Evolutionary conservation across 2,113 vertebrate species (phyloP), one percentile per base, ranked within the genome.

Genomic region (Galeopterus variegatus): DNA sequence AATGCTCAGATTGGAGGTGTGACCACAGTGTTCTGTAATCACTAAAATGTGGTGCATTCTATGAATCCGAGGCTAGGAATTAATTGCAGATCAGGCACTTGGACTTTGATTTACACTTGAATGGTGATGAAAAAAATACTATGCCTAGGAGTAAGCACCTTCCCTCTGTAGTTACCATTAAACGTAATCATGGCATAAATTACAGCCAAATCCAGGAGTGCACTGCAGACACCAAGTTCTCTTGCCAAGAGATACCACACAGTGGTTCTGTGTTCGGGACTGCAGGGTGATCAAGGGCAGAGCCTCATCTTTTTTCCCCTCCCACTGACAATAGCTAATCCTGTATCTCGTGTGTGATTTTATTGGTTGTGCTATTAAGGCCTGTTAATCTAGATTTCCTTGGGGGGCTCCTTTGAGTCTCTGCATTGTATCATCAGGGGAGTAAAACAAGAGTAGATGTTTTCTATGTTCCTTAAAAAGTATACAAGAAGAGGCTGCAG

Each of bases 61-160:
- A 3, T 60, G 26, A 81, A 60, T 84, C 64, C 31, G 48, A 62
- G 23, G 8, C 36, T 28, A 79, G 36, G 23, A 28, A 52, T 83
- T 84, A 89, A 26, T 41, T 70, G 54, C 45, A 75, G 56, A 54
- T 80, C 17, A 80, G 36, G 13, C 28, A 21, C 31, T 93, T 93
- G 21, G 56, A 79, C 41, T 69, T 91, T 52, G 26, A 73, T 31
- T 96, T 45, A 80, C 4, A 88, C 3, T 65, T 75, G 50, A 86
- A 50, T 48, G 75, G 14, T 82, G 14, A n/a, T 41, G 75, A 69
- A n/a, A 75, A 36, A 89, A 72, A 84, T 24, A 31, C 62, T 45
- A 0, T 60, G 62, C 36, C 48, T 67, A 28, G 14, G 24, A 67
- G 3, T 84, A 54, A 93, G 21, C 52, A 24, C 13, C 19, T 83